Evolutionary conservation across 2,113 vertebrate species (phyloP), one percentile per base, ranked within the genome.

Genomic region (Vulpes lagopus): DNA sequence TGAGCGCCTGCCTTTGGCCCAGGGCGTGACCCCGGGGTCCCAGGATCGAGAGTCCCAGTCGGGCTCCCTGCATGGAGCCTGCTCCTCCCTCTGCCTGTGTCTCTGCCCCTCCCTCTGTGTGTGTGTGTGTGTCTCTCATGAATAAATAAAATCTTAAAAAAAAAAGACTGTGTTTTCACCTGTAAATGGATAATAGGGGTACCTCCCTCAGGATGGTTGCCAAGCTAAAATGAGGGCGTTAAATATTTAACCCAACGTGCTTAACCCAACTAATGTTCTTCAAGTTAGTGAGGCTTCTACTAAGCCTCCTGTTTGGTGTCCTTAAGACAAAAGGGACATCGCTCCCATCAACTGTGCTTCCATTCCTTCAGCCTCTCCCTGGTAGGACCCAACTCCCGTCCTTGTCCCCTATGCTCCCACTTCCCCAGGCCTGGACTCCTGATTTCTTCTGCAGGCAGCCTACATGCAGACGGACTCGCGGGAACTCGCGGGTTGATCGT

Each of bases 391-490:
- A 15, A 14, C 27, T n/a, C 19, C 15, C 2, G 8, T 64, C 43
- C 38, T 55, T 14, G 17, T 11, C 8, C 3, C 7, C 0, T 8
- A 5, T 2, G 8, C 2, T 38, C 35, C 17, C 65, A 1, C 2
- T 32, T 82, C 76, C 76, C 60, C 11, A 51, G 84, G 23, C 12
- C 57, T 43, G 32, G 19, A 27, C 19, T 62, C 27, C 62, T 35
- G 25, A 51, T 19, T 17, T 49, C 25, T 84, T 27, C 53, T 12
- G 8, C 2, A 15, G 8, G 43, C 19, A 81, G 51, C 38, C 49
- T 43, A 8, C 15, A 4, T 38, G 53, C 5, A 11, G 67, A 12
- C 82, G n/a, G 53, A 32, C 60, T 53, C 64, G 25, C 1, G 3
- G 3, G 32, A 64, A 32, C 60, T 53, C 64, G 25, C 1, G 3